Evolutionary conservation across 1,140 invertebrate species (phyloP).

Genomic region (Dendrolimus punctatus): DNA sequence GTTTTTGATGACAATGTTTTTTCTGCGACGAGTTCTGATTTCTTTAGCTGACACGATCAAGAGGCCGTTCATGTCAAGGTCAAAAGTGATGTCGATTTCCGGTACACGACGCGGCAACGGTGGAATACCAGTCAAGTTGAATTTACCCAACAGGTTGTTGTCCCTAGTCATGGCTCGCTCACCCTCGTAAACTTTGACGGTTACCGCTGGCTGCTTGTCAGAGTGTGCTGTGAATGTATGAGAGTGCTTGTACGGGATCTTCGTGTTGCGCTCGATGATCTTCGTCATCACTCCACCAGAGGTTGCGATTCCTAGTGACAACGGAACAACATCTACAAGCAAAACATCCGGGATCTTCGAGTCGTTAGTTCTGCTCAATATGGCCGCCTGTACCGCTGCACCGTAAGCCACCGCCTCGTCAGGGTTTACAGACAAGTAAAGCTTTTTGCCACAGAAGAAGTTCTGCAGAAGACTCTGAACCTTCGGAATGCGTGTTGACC

Average conservation of each 20-base stretch:
- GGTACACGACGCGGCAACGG: constrained; percentile 86
- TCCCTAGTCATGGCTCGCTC: constrained; percentile 84
- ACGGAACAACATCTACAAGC: constrained; percentile 77
- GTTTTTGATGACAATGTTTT: constrained; percentile 91
- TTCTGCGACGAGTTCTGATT: constrained; percentile 80
- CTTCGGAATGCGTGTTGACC: constrained; percentile 76
- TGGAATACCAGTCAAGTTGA: constrained; percentile 85
- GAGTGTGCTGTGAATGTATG: constrained; percentile 78
- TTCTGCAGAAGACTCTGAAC: constrained; percentile 59
- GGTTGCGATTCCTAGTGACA: constrained; percentile 72
- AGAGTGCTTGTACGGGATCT: constrained; percentile 77
- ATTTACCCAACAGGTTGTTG: constrained; percentile 84
- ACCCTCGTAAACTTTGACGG: constrained; percentile 79
- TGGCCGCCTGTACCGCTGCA: constrained; percentile 76
- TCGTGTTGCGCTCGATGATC: constrained; percentile 73
- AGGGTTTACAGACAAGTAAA: constrained; percentile 74
- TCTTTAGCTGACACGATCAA: constrained; percentile 77
- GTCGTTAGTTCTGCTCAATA: constrained; percentile 71
- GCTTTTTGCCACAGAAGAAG: constrained; percentile 45
- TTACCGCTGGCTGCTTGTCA: constrained; percentile 81
- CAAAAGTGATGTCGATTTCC: constrained; percentile 82
- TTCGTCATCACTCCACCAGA: constrained; percentile 77
- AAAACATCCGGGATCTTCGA: constrained; percentile 75
- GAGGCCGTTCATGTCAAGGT: constrained; percentile 81
- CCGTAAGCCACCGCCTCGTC: constrained; percentile 78